phyloP scores from a whole-genome alignment of 2,888 invertebrate genomes.

The Syrphus vitripennis region DNA sequence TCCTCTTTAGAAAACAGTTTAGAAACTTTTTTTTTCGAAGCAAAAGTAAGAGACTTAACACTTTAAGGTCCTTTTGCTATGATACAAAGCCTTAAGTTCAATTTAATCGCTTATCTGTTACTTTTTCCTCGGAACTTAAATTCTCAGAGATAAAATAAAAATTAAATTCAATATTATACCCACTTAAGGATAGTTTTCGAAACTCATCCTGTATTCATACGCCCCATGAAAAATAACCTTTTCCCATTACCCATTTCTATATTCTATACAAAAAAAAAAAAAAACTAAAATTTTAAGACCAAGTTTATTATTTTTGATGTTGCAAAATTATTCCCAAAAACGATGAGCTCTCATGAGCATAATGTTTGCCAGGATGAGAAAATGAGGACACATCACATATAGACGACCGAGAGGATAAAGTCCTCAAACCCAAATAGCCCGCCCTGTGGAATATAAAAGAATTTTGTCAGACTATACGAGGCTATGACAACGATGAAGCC shows the following conservation, averaged over 20 bases:
- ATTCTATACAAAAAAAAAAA: neutral
- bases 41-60: too few species aligned
- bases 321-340: neutral
- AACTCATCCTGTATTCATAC: neutral
- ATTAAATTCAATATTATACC: too few species aligned
- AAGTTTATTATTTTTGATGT: constrained; percentile 34
- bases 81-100: too few species aligned
- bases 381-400: neutral
- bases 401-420: neutral
- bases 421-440: neutral
- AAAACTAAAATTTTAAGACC: neutral
- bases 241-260: neutral
- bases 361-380: neutral
- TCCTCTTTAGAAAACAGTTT: too few species aligned
- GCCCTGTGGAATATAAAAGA: neutral
- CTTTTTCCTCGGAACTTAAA: too few species aligned
- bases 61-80: too few species aligned
- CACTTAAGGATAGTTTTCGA: too few species aligned
- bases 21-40: too few species aligned
- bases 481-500: neutral
- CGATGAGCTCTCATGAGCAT: neutral
- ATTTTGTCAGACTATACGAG: neutral
- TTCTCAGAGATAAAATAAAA: too few species aligned
- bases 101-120: too few species aligned
- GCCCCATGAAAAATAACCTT: neutral